Evolutionary conservation across 30 jellyfish, hydroid and myxozoan species (phyloP), one percentile per base, ranked within the genome.

Genomic region (Cassiopea andromeda): DNA sequence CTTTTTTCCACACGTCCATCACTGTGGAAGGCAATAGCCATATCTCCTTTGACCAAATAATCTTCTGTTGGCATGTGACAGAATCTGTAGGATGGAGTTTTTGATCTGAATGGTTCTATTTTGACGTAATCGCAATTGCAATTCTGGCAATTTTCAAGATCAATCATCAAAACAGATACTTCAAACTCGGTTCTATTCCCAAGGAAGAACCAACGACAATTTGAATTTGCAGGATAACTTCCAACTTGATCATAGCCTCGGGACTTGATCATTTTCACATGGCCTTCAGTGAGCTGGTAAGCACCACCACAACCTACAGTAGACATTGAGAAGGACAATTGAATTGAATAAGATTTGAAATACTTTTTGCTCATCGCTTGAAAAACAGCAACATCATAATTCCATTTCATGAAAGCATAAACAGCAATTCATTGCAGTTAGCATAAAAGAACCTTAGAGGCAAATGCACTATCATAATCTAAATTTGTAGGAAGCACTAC

Each of bases 161-260:
- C 2, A 60, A 83, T 46, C 15, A 46, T 10, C n/a, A 46, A 46
- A 48, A 69, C 61, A 60, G 16, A 44, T 0, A 83, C 44, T 1
- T 48, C 75, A 8, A 83, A 46, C 48, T 71, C 83, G 4, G 84
- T 83, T 15, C 46, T 46, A 46, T 71, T 83, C 43, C 77, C 83
- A 49, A 69, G 75, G 43, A 83, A 72, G 44, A 83, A 19, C 91
- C 91, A 83, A 15, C 91, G 91, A 10, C 91, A 83, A 18, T 83
- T 73, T 18, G 76, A 67, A n/a, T 83, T 1, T 7, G 76, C 1
- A 2, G 84, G 91, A 67, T 83, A 83, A 1, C 69, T 69, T n/a
- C 88, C 78, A 59, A 1, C 10, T 46, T 45, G 7, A 43, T 82
- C 84, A 69, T 83, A 7, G 2, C 64, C 15, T 13, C 77, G 91